Conservation (phyloP, 2,797 vertebrate genomes). For the Propithecus perrieri region DNA sequence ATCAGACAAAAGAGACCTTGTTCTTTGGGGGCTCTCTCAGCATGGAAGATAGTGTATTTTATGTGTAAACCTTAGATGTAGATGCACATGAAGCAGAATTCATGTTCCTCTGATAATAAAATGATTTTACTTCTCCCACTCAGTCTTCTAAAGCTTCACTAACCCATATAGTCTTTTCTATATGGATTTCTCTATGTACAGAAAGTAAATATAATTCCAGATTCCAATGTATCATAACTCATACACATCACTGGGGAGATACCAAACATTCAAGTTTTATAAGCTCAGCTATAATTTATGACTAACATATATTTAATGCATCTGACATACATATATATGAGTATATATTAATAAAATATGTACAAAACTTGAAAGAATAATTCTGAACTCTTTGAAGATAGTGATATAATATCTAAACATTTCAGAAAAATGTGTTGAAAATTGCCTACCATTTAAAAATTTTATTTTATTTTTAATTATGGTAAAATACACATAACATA, state of each 20-base stretch:
- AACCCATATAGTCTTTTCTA: background rate
- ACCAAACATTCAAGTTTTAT: background rate
- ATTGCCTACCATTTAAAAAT: background rate
- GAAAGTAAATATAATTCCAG: background rate
- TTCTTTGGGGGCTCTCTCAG: background rate
- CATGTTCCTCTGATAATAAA: background rate
- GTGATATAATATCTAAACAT: background rate
- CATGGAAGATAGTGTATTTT: background rate
- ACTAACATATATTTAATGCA: background rate
- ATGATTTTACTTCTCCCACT: background rate
- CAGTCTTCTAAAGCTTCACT: constrained; percentile 12
- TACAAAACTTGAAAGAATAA: background rate
- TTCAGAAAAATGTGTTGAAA: background rate
- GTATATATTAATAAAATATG: background rate
- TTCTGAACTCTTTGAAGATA: constrained; percentile 2
- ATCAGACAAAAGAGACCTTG: background rate
- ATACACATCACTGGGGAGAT: background rate
- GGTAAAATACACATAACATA: background rate
- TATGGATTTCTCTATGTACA: background rate
- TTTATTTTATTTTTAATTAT: background rate
- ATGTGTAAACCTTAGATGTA: background rate
- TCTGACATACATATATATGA: background rate
- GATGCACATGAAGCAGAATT: background rate
- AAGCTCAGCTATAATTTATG: background rate
- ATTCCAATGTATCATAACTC: background rate